A percentile compares a stretch with the other conserved stretches of the same genome.
These are phyloP conservation scores for Ceuthmochares aereus DNA, from an alignment of 2,113 vertebrate species.

Conservation along the genomic window DNA sequence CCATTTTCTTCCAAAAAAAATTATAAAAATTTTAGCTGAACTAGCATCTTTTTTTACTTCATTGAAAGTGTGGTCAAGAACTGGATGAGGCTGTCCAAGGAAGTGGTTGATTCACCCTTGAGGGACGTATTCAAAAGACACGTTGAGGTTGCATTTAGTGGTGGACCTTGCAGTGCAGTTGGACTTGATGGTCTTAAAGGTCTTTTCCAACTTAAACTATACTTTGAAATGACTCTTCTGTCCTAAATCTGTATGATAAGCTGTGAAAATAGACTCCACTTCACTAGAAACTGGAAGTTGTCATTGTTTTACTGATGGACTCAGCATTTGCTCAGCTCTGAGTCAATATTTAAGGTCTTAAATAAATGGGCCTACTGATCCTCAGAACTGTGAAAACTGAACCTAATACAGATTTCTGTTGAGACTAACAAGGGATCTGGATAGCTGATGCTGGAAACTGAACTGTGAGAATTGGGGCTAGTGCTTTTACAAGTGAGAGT, in stretches of 20 bases:
- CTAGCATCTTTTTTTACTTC: background rate
- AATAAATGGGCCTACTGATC: background rate
- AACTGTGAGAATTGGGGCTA: background rate
- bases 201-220: too few species aligned
- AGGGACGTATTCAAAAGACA: too few species aligned
- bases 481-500: background rate
- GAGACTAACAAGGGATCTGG: background rate
- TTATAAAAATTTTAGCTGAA: background rate
- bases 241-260: background rate
- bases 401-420: background rate
- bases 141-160: too few species aligned
- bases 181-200: too few species aligned
- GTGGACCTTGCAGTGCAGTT: too few species aligned
- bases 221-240: too few species aligned
- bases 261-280: background rate
- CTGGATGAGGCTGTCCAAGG: too few species aligned
- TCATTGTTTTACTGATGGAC: background rate
- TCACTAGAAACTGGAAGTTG: background rate
- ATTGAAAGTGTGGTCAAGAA: too few species aligned
- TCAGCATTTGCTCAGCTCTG: background rate
- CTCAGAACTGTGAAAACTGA: background rate
- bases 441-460: background rate
- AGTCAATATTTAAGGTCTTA: slow-evolving; percentile 21
- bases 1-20: background rate
- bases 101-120: too few species aligned